A percentile compares a stretch with the other conserved stretches of the same genome.
Conservation (phyloP, 2,888 invertebrate genomes). For the Chirona hameri region DNA sequence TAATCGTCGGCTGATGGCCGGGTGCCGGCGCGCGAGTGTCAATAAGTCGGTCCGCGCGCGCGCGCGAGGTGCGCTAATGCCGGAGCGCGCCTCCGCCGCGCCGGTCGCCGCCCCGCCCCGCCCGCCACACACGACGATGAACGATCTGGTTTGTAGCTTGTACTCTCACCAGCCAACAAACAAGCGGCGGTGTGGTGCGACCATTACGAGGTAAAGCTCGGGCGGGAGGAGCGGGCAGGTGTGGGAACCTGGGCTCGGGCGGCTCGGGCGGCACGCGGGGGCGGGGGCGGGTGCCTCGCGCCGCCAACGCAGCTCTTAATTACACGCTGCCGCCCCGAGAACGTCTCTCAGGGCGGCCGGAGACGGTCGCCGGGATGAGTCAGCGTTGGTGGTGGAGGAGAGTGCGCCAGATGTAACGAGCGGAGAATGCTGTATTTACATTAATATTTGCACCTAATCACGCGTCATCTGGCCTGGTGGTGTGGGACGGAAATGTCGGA, state of each 20-base stretch:
- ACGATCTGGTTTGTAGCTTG: constrained; percentile 11
- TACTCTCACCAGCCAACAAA: neutral
- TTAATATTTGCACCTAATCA: no score
- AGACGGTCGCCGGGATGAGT: neutral
- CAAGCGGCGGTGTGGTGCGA: neutral
- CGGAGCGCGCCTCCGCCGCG: neutral
- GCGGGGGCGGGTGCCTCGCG: neutral
- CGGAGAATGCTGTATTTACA: no score
- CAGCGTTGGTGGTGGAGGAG: neutral
- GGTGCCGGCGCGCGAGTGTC: constrained; percentile 22
- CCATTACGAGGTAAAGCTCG: neutral
- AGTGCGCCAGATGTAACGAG: no score
- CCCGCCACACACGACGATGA: constrained; percentile 8
- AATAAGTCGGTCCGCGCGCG: neutral
- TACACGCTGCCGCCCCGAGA: no score
- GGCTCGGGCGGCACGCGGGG: neutral
- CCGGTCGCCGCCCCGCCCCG: neutral
- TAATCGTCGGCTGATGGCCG: constrained; percentile 14
- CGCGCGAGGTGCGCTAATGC: constrained; percentile 3
- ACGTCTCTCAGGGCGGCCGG: no score
- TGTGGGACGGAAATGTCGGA: no score
- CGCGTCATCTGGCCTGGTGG: no score
- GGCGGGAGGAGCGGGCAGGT: neutral
- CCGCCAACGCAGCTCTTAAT: neutral
- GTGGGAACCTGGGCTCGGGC: neutral